Evolutionary conservation across 2,888 invertebrate species (phyloP), one percentile per base, ranked within the genome.

Genomic region (Aspidiotus rigidus): DNA sequence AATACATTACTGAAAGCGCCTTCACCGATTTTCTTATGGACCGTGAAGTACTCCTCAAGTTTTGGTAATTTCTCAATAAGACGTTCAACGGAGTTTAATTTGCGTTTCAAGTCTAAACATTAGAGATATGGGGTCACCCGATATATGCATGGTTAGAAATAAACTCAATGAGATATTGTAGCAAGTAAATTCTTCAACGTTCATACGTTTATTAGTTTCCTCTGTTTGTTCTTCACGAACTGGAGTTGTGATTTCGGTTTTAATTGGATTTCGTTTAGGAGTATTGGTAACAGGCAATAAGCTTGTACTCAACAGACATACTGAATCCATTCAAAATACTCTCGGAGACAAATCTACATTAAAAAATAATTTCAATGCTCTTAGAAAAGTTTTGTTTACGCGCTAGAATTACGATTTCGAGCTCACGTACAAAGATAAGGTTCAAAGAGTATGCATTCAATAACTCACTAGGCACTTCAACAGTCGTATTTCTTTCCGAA

Each of bases 1-100:
- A 88, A 90, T 39, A 93, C 93, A 0, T 88, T 88, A 77, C 93
- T 93, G 76, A 93, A 93, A 2, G 93, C 90, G 16, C 93, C 93
- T 79, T 87, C 86, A 0, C 90, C 90, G 74, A 90, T 86, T 75
- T 88, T 87, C 39, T 69, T 69, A 17, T 57, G 57, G 7, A 69
- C 62, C 1, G 40, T 69, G 39, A 69, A 69, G 16, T 56, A 56
- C 28, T 44, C 13, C 28, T 69, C 39, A 17, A 69, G 40, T 49
- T 69, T 63, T 11, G 69, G 69, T 15, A 69, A 8, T 15, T 62
- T 62, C 10, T 69, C 42, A 5, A 55, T 42, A n/a, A 69, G 49
- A 57, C 40, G 54, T 15, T 54, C 62, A 10, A 69, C 62, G 13
- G 28, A 16, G 28, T 28, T 28, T 28, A 5, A 5, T 28, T 28